Evolutionary conservation across 2,113 vertebrate species (phyloP).

Genomic region (Anarhynchus alexandrinus): DNA sequence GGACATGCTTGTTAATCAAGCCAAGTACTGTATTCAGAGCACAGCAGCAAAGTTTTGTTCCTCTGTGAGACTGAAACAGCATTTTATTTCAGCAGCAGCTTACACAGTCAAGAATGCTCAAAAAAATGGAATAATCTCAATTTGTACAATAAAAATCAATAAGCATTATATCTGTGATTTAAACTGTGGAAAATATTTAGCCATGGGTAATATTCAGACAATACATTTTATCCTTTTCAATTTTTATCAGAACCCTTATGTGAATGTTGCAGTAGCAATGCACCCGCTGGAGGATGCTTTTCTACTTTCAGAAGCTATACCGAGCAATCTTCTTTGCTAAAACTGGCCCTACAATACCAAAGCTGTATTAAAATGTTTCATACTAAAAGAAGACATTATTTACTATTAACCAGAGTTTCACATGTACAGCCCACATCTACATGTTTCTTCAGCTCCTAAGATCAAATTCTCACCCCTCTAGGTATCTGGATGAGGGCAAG

Average conservation of each 20-base stretch:
- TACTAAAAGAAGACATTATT: neutral
- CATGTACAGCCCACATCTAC: neutral
- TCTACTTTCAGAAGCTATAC: neutral
- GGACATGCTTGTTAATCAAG: conserved; percentile 45
- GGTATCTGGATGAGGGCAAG: neutral
- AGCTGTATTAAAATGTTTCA: neutral
- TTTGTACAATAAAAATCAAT: neutral
- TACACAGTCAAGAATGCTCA: neutral
- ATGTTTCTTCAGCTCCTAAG: neutral
- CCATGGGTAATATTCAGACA: neutral
- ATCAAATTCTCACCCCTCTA: neutral
- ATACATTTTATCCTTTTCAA: neutral
- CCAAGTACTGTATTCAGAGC: conserved; percentile 9
- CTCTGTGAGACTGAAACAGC: neutral
- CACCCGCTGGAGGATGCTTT: neutral
- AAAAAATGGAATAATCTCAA: neutral
- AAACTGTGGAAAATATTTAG: neutral
- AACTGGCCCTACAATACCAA: neutral
- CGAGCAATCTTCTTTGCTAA: neutral
- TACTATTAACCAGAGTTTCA: neutral
- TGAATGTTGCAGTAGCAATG: neutral
- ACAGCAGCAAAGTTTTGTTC: neutral
- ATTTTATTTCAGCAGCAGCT: conserved; percentile 15
- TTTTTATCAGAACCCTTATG: neutral
- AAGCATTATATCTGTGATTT: neutral